Base-by-base conservation (phyloP, 2,888 invertebrate species). In the Hedya salicella region DNA sequence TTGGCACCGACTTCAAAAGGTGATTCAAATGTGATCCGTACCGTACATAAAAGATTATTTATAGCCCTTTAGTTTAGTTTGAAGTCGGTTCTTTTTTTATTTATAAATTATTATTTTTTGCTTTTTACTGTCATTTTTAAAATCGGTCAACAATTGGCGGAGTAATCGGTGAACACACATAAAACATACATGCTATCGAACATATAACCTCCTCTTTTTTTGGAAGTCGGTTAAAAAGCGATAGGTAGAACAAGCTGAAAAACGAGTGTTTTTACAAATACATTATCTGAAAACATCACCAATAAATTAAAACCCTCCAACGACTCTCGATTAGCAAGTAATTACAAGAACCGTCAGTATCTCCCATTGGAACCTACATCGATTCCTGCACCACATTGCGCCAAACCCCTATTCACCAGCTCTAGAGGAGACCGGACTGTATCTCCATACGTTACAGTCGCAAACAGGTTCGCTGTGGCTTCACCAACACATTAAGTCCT, bases 341-440 rank as follows among this genome's bases (percentile, higher is more conserved):
- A 52, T 66, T 66, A 66, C 53, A 48, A 53, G 46, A 50, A 61
- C 61, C 53, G 53, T 19, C 53, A 53, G 53, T 53, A 61, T 48
- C 48, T 61, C 53, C 46, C 30, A 57, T 42, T 14, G 49, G 50
- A 57, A 64, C 42, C 66, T 66, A 53, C 66, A 66, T 66, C 60
- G 66, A 65, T 65, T 65, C 50, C 50, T 65, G 57, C 64, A 65
- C 39, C 59, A 59, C 53, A 59, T 53, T 40, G 48, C 40, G 48
- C 59, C 48, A 59, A 52, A 65, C 59, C 59, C 64, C 52, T 30
- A 46, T 46, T 46, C 17, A 57, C 44, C 32, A 2, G 6, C 16
- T 9, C 42, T 50, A 53, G 17, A 30, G 13, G 11, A 53, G 25
- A 44, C 25, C 44, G 13, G 21, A 46, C 52, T 53, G 39, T 60